These are phyloP conservation scores for Araneus ventricosus DNA, from an alignment of 1,140 invertebrate species.

Conservation along the genomic window DNA sequence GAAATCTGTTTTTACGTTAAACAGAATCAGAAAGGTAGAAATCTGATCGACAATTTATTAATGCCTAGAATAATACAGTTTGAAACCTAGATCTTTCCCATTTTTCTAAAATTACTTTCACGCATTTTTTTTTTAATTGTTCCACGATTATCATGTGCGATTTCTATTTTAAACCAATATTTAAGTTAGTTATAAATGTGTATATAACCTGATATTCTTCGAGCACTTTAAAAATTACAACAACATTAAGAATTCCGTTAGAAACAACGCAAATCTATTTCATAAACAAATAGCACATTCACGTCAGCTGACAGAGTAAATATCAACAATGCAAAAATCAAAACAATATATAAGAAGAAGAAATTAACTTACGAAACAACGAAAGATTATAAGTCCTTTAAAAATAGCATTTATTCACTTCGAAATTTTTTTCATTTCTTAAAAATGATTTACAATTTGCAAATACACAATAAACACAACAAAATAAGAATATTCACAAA, in stretches of 20 bases:
- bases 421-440: background rate
- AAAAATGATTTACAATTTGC: background rate
- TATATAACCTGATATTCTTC: too few relatives aligned
- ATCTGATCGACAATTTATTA: too few relatives aligned
- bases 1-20: too few relatives aligned
- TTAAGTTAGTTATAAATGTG: too few relatives aligned
- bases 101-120: too few relatives aligned
- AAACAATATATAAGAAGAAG: background rate
- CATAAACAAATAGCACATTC: slow-evolving; percentile 22
- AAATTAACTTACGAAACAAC: background rate
- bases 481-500: background rate
- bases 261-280: background rate
- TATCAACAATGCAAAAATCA: slow-evolving; percentile 9
- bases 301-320: slow-evolving; percentile 26
- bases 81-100: too few relatives aligned
- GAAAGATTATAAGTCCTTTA: background rate
- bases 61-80: too few relatives aligned
- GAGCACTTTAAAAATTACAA: too few relatives aligned
- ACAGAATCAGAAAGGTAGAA: too few relatives aligned
- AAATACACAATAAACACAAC: background rate
- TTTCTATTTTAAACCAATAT: too few relatives aligned
- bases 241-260: background rate
- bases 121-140: too few relatives aligned
- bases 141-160: too few relatives aligned
- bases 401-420: background rate